phyloP scores from a whole-genome alignment of 1,140 invertebrate species.

The Aricia agestis region DNA sequence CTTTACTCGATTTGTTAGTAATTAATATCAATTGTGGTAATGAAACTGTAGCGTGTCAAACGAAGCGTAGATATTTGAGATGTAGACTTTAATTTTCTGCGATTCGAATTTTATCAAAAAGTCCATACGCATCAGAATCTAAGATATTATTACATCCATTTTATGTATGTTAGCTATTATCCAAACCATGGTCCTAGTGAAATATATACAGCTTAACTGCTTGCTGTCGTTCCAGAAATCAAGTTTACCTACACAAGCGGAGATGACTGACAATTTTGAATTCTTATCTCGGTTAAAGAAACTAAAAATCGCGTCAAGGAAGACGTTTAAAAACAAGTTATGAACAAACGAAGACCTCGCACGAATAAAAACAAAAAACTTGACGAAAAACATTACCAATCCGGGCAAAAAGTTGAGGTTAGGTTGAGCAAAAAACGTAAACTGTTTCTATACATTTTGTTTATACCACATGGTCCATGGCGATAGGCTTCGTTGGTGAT shows the following conservation, averaged over 20 bases:
- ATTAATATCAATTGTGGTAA: too few species aligned
- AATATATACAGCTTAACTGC: too few species aligned
- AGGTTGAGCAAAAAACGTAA: neutral
- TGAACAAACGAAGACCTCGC: neutral
- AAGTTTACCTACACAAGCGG: neutral
- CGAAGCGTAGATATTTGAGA: too few species aligned
- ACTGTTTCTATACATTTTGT: neutral
- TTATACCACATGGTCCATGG: too few species aligned
- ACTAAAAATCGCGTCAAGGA: neutral
- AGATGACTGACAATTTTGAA: neutral
- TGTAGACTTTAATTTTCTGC: too few species aligned
- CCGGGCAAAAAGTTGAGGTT: neutral
- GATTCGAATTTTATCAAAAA: too few species aligned
- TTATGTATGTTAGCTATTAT: too few species aligned
- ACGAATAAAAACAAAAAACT: neutral
- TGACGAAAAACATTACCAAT: neutral
- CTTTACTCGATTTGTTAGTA: neutral
- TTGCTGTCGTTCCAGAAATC: neutral
- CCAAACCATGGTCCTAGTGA: too few species aligned
- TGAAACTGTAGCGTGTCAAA: too few species aligned
- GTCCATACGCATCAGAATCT: too few species aligned
- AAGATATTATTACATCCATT: too few species aligned
- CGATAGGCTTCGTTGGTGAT: too few species aligned
- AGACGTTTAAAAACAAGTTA: neutral
- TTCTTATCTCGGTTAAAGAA: neutral